Conservation (phyloP, 1,140 invertebrate genomes). For the Nasonia longicornis region DNA sequence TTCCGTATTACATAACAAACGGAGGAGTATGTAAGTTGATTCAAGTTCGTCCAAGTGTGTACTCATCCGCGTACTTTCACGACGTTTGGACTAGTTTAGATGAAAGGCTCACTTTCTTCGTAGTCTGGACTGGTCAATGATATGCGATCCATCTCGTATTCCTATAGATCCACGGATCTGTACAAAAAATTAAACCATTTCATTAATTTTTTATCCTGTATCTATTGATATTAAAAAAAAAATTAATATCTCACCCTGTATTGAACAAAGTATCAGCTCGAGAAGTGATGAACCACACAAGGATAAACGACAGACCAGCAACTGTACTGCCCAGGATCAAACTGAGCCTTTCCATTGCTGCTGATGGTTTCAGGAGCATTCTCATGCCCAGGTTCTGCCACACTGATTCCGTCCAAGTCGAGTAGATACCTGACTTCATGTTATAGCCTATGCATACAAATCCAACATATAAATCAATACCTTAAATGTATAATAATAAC, state of each 20-base stretch:
- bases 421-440: slow-evolving; percentile 82
- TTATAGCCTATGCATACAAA: slow-evolving; percentile 76
- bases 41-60: slow-evolving; percentile 55
- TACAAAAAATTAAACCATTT: slow-evolving; percentile 46
- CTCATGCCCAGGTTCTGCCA: slow-evolving; percentile 82
- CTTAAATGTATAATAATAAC: neutral
- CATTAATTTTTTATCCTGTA: slow-evolving; percentile 1
- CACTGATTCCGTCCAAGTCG: slow-evolving; percentile 92
- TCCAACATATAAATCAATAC: neutral
- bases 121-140: slow-evolving; percentile 58
- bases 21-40: neutral
- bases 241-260: slow-evolving; percentile 53
- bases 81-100: slow-evolving; percentile 60
- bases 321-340: slow-evolving; percentile 75
- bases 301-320: slow-evolving; percentile 74
- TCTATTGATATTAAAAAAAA: neutral
- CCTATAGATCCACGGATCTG: slow-evolving; percentile 60
- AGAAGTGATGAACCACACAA: slow-evolving; percentile 79
- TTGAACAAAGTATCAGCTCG: slow-evolving; percentile 75
- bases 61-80: slow-evolving; percentile 21
- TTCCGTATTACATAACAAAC: slow-evolving; percentile 19
- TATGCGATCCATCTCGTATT: slow-evolving; percentile 61
- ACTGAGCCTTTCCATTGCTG: slow-evolving; percentile 76
- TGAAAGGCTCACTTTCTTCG: slow-evolving; percentile 52
- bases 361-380: slow-evolving; percentile 85